phyloP scores from a whole-genome alignment of 2,797 vertebrate genomes.

The Betta splendens region DNA sequence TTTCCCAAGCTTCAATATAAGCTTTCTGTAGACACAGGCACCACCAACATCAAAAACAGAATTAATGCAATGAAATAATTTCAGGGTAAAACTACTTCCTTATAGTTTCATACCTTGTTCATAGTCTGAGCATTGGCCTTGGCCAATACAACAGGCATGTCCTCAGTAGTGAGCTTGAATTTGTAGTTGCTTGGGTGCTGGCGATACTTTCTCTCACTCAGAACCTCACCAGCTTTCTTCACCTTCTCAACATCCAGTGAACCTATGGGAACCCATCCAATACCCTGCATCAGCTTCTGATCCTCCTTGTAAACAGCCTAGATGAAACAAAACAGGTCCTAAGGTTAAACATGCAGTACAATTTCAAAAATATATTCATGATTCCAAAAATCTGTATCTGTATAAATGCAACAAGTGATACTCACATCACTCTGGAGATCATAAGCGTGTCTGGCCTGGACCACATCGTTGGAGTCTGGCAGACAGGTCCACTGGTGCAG shows the following conservation, averaged over 20 bases:
- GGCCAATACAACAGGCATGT: slow-evolving; percentile 88
- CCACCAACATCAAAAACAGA: slow-evolving; percentile 41
- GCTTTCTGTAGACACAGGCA: slow-evolving; percentile 41
- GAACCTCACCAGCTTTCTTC: slow-evolving; percentile 87
- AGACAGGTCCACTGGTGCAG: slow-evolving; percentile 89
- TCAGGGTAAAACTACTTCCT: neutral
- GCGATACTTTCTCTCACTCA: slow-evolving; percentile 88
- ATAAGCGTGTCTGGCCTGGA: slow-evolving; percentile 83
- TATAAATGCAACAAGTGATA: neutral
- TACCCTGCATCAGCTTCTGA: slow-evolving; percentile 84
- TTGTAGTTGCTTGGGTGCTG: slow-evolving; percentile 86
- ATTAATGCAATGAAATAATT: neutral
- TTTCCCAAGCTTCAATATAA: slow-evolving; percentile 86
- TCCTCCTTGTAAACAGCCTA: slow-evolving; percentile 90
- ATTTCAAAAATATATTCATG: neutral
- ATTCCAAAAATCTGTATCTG: neutral
- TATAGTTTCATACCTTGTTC: slow-evolving; percentile 84
- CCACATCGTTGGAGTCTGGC: slow-evolving; percentile 87
- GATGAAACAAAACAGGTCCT: neutral
- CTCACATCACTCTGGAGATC: slow-evolving; percentile 89
- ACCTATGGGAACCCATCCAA: slow-evolving; percentile 91
- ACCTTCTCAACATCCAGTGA: slow-evolving; percentile 90
- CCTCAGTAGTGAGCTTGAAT: slow-evolving; percentile 77
- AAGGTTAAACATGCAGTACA: neutral
- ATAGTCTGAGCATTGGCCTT: slow-evolving; percentile 87